phyloP scores from a whole-genome alignment of 2,113 vertebrate genomes.

The Passer domesticus region DNA sequence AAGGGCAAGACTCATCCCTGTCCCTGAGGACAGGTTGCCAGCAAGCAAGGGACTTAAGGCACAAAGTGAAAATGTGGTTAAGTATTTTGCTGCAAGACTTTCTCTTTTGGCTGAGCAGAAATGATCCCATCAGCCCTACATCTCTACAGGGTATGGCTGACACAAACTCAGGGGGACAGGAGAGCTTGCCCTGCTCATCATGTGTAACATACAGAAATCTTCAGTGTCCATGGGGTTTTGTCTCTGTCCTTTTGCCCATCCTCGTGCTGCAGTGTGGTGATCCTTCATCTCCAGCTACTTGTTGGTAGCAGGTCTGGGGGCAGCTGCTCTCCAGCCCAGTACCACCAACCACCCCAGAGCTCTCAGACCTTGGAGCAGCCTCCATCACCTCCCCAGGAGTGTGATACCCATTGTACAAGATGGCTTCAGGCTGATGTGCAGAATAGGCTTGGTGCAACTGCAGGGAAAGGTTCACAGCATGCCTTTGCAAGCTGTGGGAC shows the following conservation, averaged over 20 bases:
- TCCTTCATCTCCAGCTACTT: neutral
- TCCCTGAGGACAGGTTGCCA: neutral
- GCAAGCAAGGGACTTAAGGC: neutral
- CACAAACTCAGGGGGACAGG: neutral
- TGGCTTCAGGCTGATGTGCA: neutral
- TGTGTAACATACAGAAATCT: neutral
- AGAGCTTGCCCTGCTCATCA: neutral
- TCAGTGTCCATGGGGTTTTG: neutral
- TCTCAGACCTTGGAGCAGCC: neutral
- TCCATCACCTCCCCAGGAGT: neutral
- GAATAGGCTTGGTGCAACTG: neutral
- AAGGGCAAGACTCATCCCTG: neutral
- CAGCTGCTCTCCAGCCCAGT: neutral
- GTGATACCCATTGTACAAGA: neutral
- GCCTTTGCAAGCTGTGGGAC: neutral
- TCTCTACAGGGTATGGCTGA: neutral
- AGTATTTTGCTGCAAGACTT: neutral
- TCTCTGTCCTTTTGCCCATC: neutral
- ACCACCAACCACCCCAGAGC: neutral
- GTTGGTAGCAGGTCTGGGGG: neutral
- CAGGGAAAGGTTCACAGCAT: neutral
- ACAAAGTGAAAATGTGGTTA: neutral
- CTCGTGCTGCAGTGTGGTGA: rapidly evolving
- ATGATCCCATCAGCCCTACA: neutral
- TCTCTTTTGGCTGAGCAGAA: neutral